Base-by-base conservation (phyloP, 2,113 vertebrate species). In the Hypocryptadius cinnamomeus region DNA sequence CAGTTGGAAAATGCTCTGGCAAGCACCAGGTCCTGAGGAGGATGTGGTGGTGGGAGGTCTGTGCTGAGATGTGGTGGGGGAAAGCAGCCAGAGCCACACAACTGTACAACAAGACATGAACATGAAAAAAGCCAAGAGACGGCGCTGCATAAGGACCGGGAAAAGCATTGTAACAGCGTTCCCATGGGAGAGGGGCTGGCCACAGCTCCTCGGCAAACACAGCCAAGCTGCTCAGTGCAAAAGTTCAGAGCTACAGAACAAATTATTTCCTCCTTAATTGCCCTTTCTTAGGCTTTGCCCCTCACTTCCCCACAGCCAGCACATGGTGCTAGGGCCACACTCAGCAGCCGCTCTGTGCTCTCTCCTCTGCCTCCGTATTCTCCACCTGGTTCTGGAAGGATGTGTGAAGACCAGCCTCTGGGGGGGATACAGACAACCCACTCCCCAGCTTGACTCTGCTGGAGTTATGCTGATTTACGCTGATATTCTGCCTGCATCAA, bases 231-330 rank as follows among this genome's bases (percentile, higher is more conserved):
- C 76, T 90, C 85, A 15, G 85, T 56, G 90, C 95, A 95, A 78
- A 90, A 96, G 95, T 96, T 95, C 95, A 96, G 76, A 90, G 87
- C 89, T 39, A 13, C 42, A 60, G 68, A 80, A 74, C 63, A 85
- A 50, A 87, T 92, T 85, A 83, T 94, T 93, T 94, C 89, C 94
- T 92, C 87, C 66, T 45, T 91, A 82, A 89, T 54, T 83, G 86
- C 87, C 54, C 79, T 92, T 74, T 84, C 87, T 85, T 45, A 44
- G 47, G 93, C 68, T 91, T 93, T 87, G 87, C 84, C 85, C 87
- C 71, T 72, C 21, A 6, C 68, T 87, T 94, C 81, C 71, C 87
- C 3, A 3, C 15, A 54, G 86, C 37, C 83, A 48, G 84, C 71
- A 37, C 45, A 65, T 0, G 0, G 14, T 3, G 2, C 8, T 24